Base-by-base conservation (phyloP, 2,888 invertebrate genomes). In the Macaria liturata region DNA sequence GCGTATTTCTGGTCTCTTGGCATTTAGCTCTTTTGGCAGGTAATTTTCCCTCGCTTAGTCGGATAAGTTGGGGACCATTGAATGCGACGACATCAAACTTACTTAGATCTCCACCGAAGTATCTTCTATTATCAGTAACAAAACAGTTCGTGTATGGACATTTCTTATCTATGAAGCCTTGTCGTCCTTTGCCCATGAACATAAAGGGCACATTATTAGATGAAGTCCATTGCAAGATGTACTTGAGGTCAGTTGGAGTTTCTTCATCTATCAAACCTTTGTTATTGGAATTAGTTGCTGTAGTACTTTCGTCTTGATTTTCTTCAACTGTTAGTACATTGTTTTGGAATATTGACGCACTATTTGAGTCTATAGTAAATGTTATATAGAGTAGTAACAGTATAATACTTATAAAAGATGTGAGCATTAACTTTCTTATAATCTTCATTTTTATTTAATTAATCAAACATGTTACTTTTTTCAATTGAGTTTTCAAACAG, bases 1-100 rank as follows among this genome's bases (percentile, higher is more conserved):
- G 76, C 81, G 49, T 80, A 89, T 60, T 85, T 87, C 60, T 89
- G 89, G 48, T 76, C 67, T n/a, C n/a, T n/a, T n/a, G n/a, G n/a
- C n/a, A n/a, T n/a, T n/a, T n/a, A 1, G 77, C 77, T 57, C 89
- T 71, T 9, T 61, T 59, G 0, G 39, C n/a, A 4, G 88, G 84
- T n/a, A 81, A 50, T 0, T 34, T 46, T 0, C 32, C 31, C 20
- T 44, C 7, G 30, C 32, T 0, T 56, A 71, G 64, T 3, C 31
- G 51, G 2, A 69, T 61, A 9, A 83, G 63, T 58, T 86, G 79
- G 0, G 84, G 81, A 2, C 79, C 86, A 58, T 77, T 64, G 54
- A 90, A 87, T 0, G 75, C 72, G 1, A 89, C 67, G 0, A 81
- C 83, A 57, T 89, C 85, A 60, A 80, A 89, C 48, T 79, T 74